Conservation (phyloP, 2,888 invertebrate genomes). For the Nipponacmea schrenckii region DNA sequence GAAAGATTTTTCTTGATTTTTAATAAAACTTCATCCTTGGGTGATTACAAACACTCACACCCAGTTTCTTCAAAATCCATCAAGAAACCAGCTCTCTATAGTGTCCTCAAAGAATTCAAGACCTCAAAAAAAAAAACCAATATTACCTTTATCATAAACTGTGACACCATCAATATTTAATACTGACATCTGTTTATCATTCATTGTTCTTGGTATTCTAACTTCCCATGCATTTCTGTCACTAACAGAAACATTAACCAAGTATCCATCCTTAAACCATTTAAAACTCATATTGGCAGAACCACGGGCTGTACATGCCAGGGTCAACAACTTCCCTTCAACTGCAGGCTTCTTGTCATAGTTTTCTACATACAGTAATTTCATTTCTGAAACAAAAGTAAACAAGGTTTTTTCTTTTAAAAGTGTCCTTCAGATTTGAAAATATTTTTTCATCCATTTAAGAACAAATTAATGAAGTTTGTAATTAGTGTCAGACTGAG, state of each 20-base stretch:
- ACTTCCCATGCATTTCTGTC: constrained; percentile 47
- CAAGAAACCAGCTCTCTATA: no score
- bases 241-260: constrained; percentile 40
- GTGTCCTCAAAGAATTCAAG: no score
- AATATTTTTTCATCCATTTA: no score
- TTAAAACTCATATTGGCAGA: constrained; percentile 42
- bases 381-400: constrained; percentile 35
- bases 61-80: no score
- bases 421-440: no score
- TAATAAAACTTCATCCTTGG: no score
- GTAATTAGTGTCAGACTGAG: no score
- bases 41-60: no score
- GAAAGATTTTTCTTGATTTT: no score
- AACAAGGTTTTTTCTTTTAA: neutral
- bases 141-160: constrained; percentile 52
- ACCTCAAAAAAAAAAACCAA: no score
- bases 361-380: constrained; percentile 41
- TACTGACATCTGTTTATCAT: constrained; percentile 49
- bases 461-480: no score
- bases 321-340: constrained; percentile 45
- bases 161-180: constrained; percentile 53
- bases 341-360: constrained; percentile 39
- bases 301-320: constrained; percentile 52
- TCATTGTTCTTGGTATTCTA: constrained; percentile 40
- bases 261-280: constrained; percentile 48